Conservation (phyloP, 2,113 vertebrate species). For the Saccopteryx bilineata region DNA sequence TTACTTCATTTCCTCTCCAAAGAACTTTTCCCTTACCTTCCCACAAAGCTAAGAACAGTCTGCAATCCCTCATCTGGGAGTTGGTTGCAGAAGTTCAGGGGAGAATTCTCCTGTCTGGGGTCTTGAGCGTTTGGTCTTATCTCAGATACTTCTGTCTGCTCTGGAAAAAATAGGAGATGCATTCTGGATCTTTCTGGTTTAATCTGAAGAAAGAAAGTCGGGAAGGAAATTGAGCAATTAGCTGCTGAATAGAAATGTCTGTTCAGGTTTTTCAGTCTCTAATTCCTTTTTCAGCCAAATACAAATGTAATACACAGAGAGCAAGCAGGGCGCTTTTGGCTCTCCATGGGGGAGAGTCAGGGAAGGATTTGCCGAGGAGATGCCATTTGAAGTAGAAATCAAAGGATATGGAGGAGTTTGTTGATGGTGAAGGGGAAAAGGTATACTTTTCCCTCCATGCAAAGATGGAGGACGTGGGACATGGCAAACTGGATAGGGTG, state of each 20-base stretch:
- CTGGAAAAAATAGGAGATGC: neutral
- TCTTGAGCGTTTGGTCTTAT: constrained; percentile 42
- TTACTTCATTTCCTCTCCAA: constrained; percentile 71
- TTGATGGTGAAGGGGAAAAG: neutral
- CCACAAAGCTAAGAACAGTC: constrained; percentile 56
- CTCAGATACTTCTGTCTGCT: constrained; percentile 43
- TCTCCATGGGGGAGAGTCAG: neutral
- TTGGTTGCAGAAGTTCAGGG: constrained; percentile 41
- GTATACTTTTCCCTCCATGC: neutral
- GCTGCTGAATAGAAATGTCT: constrained; percentile 64
- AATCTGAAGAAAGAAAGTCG: constrained; percentile 56
- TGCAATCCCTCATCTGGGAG: constrained; percentile 64
- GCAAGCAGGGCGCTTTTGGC: neutral
- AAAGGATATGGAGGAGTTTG: neutral
- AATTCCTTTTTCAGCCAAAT: constrained; percentile 56
- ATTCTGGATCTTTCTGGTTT: constrained; percentile 37
- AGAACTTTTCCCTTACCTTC: constrained; percentile 59
- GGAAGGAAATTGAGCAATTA: constrained; percentile 58
- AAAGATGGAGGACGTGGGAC: neutral
- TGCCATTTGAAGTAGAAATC: neutral
- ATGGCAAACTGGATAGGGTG: neutral
- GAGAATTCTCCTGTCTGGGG: constrained; percentile 13
- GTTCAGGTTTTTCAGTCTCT: constrained; percentile 47
- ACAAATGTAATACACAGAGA: constrained; percentile 18
- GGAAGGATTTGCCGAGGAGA: neutral